Evolutionary conservation across 2,888 invertebrate species (phyloP).

Genomic region (Zelleria hepariella): DNA sequence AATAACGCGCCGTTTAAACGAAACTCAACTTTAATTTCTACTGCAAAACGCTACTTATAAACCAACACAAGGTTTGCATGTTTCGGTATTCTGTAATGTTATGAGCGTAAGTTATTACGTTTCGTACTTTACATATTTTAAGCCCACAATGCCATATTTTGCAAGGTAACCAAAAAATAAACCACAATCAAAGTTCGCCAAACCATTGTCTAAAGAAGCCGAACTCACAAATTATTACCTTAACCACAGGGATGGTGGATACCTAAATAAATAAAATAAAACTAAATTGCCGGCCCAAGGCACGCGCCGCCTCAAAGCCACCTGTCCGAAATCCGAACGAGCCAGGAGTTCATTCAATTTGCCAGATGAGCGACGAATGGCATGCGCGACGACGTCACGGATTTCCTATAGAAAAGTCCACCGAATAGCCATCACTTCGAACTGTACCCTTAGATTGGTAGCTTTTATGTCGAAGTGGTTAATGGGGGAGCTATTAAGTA

Average conservation of each 20-base stretch:
- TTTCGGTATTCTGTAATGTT: background rate
- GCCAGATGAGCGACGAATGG: background rate
- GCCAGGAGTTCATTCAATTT: background rate
- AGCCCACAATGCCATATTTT: background rate
- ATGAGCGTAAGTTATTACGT: background rate
- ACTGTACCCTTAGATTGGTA: background rate
- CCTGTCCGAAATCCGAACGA: conserved; percentile 10
- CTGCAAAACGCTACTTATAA: background rate
- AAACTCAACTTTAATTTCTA: conserved; percentile 18
- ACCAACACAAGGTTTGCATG: background rate
- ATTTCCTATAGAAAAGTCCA: background rate
- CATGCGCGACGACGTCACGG: background rate
- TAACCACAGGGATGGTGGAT: background rate
- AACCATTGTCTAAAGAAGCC: no score
- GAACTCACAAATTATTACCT: no score
- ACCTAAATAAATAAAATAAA: background rate
- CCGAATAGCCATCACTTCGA: background rate
- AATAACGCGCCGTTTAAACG: conserved; percentile 20
- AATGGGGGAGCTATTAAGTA: background rate
- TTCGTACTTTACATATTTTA: background rate
- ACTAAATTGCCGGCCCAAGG: background rate
- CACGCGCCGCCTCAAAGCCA: background rate
- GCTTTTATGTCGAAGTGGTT: background rate
- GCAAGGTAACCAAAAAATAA: background rate
- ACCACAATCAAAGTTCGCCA: background rate